Evolutionary conservation across 2,797 vertebrate species (phyloP).

Genomic region (Ctenochaetus hawaiiensis): DNA sequence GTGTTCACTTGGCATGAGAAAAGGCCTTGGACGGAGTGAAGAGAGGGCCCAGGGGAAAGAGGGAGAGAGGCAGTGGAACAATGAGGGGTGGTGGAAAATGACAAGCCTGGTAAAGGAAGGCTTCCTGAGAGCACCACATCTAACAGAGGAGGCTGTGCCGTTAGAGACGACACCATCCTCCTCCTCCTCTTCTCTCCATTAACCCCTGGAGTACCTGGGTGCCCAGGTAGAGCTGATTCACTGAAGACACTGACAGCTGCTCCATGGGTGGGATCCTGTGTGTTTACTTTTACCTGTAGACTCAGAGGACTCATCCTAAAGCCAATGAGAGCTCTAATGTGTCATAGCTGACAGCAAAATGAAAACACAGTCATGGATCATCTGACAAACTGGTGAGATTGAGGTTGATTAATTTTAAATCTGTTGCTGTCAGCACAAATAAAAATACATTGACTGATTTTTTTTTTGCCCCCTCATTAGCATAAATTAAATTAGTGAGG

Average conservation of each 20-base stretch:
- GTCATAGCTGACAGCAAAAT: slow-evolving; percentile 81
- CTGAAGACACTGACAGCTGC: slow-evolving; percentile 77
- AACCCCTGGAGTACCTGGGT: slow-evolving; percentile 73
- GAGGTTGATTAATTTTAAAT: slow-evolving; percentile 53
- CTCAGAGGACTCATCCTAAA: slow-evolving; percentile 77
- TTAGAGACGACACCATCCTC: slow-evolving; percentile 65
- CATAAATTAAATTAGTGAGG: slow-evolving; percentile 38
- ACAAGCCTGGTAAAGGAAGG: slow-evolving; percentile 77
- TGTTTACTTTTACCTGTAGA: slow-evolving; percentile 84
- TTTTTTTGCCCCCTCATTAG: neutral
- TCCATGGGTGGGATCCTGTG: slow-evolving; percentile 81
- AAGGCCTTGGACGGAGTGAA: slow-evolving; percentile 65
- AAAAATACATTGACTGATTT: slow-evolving; percentile 24
- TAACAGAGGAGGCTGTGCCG: slow-evolving; percentile 73
- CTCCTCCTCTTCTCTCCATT: slow-evolving; percentile 74
- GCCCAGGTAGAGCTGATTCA: slow-evolving; percentile 78
- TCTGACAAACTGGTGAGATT: slow-evolving; percentile 57
- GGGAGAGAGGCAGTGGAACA: slow-evolving; percentile 56
- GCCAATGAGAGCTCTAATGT: slow-evolving; percentile 78
- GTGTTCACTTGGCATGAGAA: slow-evolving; percentile 73
- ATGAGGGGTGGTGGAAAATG: slow-evolving; percentile 73
- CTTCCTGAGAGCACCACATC: slow-evolving; percentile 82
- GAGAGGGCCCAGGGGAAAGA: slow-evolving; percentile 60
- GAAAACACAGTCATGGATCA: slow-evolving; percentile 76
- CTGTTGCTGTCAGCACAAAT: slow-evolving; percentile 33